Percentiles rank a stretch among this genome's conserved stretches.
Evolutionary conservation across 2,113 vertebrate genomes (phyloP).

Genomic region (Talpa occidentalis): DNA sequence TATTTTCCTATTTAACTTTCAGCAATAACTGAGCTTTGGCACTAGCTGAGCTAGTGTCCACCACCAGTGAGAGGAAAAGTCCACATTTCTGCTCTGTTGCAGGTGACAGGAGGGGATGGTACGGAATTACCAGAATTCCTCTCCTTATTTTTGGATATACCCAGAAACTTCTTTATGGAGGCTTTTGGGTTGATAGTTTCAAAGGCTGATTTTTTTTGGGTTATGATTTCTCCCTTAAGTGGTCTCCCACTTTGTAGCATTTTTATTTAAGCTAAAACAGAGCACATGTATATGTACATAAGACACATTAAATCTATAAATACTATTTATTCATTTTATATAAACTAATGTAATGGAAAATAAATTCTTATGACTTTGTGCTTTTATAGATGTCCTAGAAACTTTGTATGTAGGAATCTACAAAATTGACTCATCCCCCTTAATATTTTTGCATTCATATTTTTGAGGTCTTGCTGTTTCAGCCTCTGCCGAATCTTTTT

Average conservation of each 20-base stretch:
- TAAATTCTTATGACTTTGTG: constrained; percentile 84
- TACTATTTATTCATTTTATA: constrained; percentile 87
- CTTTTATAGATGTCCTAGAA: constrained; percentile 86
- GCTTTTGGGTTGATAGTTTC: constrained; percentile 65
- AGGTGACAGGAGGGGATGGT: constrained; percentile 58
- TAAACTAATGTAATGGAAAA: constrained; percentile 83
- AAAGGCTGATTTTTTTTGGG: constrained; percentile 69
- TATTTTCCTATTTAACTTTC: constrained; percentile 70
- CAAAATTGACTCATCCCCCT: constrained; percentile 72
- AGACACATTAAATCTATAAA: constrained; percentile 81
- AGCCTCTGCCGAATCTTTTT: constrained; percentile 63
- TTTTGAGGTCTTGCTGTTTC: constrained; percentile 59
- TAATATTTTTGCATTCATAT: constrained; percentile 71
- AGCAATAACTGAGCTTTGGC: constrained; percentile 84
- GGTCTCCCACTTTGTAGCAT: constrained; percentile 74
- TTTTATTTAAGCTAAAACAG: constrained; percentile 83
- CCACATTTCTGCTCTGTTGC: constrained; percentile 47
- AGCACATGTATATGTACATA: constrained; percentile 84
- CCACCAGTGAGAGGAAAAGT: constrained; percentile 47
- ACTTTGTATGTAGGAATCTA: constrained; percentile 80
- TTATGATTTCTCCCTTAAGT: constrained; percentile 65
- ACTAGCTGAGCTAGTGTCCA: constrained; percentile 73
- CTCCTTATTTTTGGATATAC: constrained; percentile 42
- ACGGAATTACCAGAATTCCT: constrained; percentile 31
- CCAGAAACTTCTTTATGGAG: constrained; percentile 54